A percentile compares a stretch with the other conserved stretches of the same genome.
Evolutionary conservation across 2,797 vertebrate species (phyloP).

Genomic region (Spinus olivaceus): DNA sequence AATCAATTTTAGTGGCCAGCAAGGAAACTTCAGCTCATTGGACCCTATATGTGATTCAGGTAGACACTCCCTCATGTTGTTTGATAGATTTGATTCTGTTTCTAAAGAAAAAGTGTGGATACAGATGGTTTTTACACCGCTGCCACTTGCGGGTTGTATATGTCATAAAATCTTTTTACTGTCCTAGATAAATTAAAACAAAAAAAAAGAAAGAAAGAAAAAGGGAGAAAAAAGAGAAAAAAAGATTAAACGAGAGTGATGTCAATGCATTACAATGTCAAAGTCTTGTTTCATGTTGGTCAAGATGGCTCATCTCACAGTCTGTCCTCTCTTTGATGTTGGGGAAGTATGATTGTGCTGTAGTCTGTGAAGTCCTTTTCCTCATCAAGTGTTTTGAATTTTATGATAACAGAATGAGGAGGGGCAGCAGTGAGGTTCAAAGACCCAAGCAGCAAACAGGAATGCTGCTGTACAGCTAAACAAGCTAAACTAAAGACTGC

Average conservation of each 20-base stretch:
- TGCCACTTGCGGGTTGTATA: not conserved
- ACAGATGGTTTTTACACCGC: not conserved
- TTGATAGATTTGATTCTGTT: not conserved
- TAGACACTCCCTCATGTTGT: not conserved
- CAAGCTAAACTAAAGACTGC: not conserved
- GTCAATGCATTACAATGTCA: conserved; percentile 14
- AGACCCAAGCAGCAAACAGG: not conserved
- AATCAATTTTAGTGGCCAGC: not conserved
- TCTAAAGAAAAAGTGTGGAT: not conserved
- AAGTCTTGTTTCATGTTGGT: conserved; percentile 57
- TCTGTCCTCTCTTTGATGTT: conserved; percentile 23
- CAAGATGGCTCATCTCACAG: conserved; percentile 26
- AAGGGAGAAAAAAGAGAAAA: not conserved
- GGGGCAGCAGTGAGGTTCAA: not conserved
- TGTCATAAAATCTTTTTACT: not conserved
- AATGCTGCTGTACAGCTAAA: not conserved
- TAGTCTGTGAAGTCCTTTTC: conserved; percentile 22
- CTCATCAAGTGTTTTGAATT: conserved; percentile 42
- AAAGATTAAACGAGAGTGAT: not conserved
- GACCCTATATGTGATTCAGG: not conserved
- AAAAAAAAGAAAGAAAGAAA: not conserved
- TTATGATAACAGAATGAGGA: not conserved
- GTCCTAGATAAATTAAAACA: not conserved
- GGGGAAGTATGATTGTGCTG: not conserved
- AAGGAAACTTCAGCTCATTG: not conserved